Conservation (phyloP, 2,113 vertebrate genomes). For the Cyphomyrus discorhynchus region DNA sequence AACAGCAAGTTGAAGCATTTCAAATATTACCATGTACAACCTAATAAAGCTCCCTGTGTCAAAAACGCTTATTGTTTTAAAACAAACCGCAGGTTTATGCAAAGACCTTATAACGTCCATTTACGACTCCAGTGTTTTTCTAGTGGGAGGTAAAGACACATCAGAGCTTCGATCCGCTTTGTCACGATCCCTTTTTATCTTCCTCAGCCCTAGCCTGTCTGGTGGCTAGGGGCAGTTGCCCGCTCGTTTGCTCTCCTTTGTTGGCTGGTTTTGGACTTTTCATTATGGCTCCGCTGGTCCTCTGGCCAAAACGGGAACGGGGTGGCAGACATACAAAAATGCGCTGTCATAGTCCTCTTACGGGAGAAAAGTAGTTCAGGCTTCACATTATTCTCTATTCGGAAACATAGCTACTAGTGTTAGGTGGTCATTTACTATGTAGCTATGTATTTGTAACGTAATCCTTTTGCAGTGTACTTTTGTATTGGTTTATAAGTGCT, state of each 20-base stretch:
- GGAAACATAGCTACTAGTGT: not conserved
- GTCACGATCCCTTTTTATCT: not conserved
- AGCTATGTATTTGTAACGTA: not conserved
- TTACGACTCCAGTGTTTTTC: not conserved
- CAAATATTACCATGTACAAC: not conserved
- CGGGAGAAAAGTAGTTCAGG: not conserved
- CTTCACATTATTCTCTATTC: not conserved
- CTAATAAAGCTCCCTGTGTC: not conserved
- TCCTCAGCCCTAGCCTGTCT: not conserved
- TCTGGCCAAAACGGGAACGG: not conserved
- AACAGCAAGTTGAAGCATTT: not conserved
- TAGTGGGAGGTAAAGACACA: not conserved
- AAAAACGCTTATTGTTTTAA: not conserved
- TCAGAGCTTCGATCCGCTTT: not conserved
- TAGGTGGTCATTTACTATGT: not conserved
- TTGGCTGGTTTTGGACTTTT: not conserved
- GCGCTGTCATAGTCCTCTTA: not conserved
- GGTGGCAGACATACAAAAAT: not conserved
- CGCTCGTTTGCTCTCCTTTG: not conserved
- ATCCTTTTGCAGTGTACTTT: not conserved
- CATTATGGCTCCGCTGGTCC: not conserved
- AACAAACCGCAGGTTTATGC: not conserved
- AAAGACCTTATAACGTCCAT: not conserved
- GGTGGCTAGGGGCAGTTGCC: not conserved
- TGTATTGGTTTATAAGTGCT: not conserved